phyloP scores from a whole-genome alignment of 2,113 vertebrate genomes.

The Ceyx cyanopectus region DNA sequence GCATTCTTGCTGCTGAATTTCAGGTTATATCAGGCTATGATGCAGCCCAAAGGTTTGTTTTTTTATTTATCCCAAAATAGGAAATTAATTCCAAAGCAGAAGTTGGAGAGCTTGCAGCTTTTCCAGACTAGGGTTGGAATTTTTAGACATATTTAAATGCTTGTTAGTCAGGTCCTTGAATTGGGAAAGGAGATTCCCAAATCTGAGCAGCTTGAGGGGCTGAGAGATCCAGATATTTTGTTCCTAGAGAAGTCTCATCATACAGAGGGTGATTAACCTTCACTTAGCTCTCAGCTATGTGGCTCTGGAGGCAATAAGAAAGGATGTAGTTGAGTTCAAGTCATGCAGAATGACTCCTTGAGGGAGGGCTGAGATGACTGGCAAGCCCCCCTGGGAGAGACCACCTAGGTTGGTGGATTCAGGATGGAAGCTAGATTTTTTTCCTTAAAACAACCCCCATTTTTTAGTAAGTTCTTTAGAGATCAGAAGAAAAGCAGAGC shows the following conservation, averaged over 20 bases:
- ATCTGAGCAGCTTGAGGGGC: background rate
- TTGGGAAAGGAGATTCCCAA: background rate
- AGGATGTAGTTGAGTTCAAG: background rate
- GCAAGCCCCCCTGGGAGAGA: background rate
- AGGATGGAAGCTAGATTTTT: conserved; percentile 15
- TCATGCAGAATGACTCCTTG: background rate
- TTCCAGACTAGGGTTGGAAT: background rate
- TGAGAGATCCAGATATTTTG: background rate
- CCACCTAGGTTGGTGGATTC: conserved; percentile 48
- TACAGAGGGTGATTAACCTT: background rate
- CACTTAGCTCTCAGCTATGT: background rate
- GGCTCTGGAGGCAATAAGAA: background rate
- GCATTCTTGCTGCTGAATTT: background rate
- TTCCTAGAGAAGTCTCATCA: background rate
- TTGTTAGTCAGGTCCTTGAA: background rate
- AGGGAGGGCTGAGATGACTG: background rate
- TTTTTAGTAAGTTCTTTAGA: background rate
- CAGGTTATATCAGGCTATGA: background rate
- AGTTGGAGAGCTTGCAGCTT: background rate
- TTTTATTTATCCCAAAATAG: background rate
- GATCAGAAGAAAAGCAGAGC: background rate
- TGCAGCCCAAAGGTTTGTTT: background rate
- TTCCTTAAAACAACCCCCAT: background rate
- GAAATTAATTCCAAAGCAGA: background rate
- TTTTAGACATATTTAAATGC: background rate